Conservation (phyloP, 2,113 vertebrate species). For the Mormyrus iriodes region DNA sequence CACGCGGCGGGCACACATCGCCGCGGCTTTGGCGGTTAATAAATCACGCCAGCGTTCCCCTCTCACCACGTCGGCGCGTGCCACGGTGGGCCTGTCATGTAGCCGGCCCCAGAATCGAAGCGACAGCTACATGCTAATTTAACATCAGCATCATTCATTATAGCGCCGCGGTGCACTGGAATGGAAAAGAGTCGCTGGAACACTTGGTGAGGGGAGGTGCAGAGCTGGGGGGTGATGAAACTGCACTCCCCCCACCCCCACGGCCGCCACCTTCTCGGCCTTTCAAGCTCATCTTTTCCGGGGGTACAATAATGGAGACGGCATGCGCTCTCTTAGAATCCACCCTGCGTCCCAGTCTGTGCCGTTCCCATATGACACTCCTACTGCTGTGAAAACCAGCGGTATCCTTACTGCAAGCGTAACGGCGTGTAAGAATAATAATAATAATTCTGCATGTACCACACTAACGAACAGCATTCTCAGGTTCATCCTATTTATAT, state of each 20-base stretch:
- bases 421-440: not conserved
- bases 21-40: conserved; percentile 63
- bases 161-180: conserved; percentile 60
- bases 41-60: conserved; percentile 57
- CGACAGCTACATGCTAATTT: conserved; percentile 75
- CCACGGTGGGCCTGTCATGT: conserved; percentile 65
- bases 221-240: conserved; percentile 50
- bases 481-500: not conserved
- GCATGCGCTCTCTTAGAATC: not conserved
- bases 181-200: conserved; percentile 56
- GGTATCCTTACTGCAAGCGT: not conserved
- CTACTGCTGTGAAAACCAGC: not conserved
- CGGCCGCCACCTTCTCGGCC: not conserved
- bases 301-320: conserved; percentile 33
- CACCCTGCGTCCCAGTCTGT: not conserved
- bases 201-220: conserved; percentile 31
- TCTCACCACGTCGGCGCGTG: conserved; percentile 39
- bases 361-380: not conserved
- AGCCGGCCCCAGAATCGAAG: conserved; percentile 54
- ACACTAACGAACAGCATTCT: not conserved
- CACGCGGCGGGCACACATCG: conserved; percentile 59
- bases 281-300: conserved; percentile 17
- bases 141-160: conserved; percentile 68
- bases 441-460: not conserved
- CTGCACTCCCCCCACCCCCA: conserved; percentile 40